Evolutionary conservation across 2,797 vertebrate genomes (phyloP), one percentile per base, ranked within the genome.

Genomic region (Avahi laniger): DNA sequence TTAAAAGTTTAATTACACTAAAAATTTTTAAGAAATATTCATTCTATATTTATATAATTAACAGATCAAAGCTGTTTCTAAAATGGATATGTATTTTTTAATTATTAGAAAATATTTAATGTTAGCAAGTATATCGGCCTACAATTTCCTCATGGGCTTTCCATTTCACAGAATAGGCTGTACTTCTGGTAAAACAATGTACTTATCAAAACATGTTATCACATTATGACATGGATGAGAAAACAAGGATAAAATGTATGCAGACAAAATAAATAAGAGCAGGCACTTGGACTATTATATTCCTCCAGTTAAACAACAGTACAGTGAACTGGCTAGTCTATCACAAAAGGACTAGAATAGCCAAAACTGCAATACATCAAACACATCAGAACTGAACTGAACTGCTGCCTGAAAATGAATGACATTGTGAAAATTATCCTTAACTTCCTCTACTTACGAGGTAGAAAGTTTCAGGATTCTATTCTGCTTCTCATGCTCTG

Each of bases 61-160:
- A 95, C 0, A 90, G n/a, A 97, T 95, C 73, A 83, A 93, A 96
- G 63, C n/a, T 90, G 18, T 95, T 92, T 95, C 96, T 90, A 97
- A 96, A 97, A 93, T 92, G 72, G 96, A 35, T 91, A 95, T 65
- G 61, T 6, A 94, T 95, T 97, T 97, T 46, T 83, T 90, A 97
- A 89, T 35, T 95, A 52, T 97, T 89, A 86, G 94, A 87, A 96
- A 97, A 54, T 14, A 97, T 95, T 96, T 86, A 83, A 82, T 81
- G 46, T 65, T 89, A 96, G 70, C 87, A 97, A 78, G 46, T 97
- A 52, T 24, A 72, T 46, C 85, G 72, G 52, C 67, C 85, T 96
- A 59, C 93, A 97, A 43, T 65, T 70, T 95, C 82, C 69, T 80
- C 82, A 82, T 8, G 59, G 95, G 93, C 89, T 93, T 91, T 73